Base-by-base conservation (phyloP, 2,888 invertebrate species). In the Nebria brevicollis region DNA sequence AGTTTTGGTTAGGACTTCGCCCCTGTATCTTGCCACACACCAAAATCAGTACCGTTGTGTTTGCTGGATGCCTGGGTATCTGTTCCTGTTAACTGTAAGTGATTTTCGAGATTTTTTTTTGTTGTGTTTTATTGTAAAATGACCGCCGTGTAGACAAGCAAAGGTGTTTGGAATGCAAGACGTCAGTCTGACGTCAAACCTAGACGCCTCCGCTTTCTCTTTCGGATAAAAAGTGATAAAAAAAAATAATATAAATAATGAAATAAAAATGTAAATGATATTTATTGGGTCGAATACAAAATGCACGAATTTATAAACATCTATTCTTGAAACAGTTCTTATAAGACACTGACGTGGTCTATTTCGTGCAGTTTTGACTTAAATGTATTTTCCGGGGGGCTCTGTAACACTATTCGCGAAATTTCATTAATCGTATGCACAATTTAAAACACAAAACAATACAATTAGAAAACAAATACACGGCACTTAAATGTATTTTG, bases 101-200 rank as follows among this genome's bases (percentile, higher is more conserved):
- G 77, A 41, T 73, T 73, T 73, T 26, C 7, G 20, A 70, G 26
- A n/a, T 34, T 34, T 20, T 34, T 20, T 20, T 73, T 73, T 73
- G 42, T 73, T 73, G 25, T 66, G 66, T 73, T 81, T 66, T 73
- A 65, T 81, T 73, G 26, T 42, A 72, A 81, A 76, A 72, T 66
- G 66, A 72, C 15, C 43, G 41, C 43, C 43, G 72, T 68, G 41
- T 34, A 77, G 77, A 81, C 73, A 81, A 66, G 25, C 75, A 74
- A 66, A 81, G 73, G 65, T 80, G 70, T 70, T 83, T 84, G 86
- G 86, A 84, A 86, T 86, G 86, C 84, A 84, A 85, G 85, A 84
- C 85, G 85, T 85, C 85, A 85, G 84, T 83, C 70, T 86, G 86
- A 86, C 86, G 86, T 86, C 85, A 85, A 85, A 66, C 80, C 83